These are phyloP conservation scores for Bombus haemorrhoidalis DNA, from an alignment of 1,140 invertebrate genomes.

Conservation along the genomic window DNA sequence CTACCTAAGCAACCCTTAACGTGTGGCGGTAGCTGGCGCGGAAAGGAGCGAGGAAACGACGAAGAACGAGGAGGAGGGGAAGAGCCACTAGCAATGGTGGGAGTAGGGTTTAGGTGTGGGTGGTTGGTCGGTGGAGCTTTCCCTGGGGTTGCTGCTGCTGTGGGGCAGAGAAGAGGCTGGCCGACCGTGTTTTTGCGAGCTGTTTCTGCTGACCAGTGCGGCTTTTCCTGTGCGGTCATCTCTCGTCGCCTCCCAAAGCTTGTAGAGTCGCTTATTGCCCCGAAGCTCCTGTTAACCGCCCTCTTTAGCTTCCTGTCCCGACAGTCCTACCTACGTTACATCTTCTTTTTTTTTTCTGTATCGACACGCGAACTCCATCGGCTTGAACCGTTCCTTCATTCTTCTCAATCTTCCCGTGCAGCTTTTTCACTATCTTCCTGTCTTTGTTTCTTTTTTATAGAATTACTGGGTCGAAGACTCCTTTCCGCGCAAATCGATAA, in stretches of 20 bases:
- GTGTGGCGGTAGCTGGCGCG: slow-evolving; percentile 58
- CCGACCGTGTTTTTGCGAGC: slow-evolving; percentile 77
- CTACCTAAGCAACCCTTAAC: slow-evolving; percentile 71
- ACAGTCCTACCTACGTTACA: slow-evolving; percentile 48
- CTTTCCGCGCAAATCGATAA: not conserved
- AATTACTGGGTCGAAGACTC: not conserved
- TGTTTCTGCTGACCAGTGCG: slow-evolving; percentile 80
- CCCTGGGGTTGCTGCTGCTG: slow-evolving; percentile 62
- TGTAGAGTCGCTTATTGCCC: slow-evolving; percentile 80
- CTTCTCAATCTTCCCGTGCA: not conserved
- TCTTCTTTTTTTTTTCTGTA: slow-evolving; percentile 38
- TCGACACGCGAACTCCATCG: slow-evolving; percentile 20
- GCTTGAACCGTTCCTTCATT: not conserved
- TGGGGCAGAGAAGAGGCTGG: slow-evolving; percentile 65
- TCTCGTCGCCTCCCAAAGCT: slow-evolving; percentile 80
- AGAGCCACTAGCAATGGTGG: slow-evolving; percentile 39
- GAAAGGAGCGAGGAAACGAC: slow-evolving; percentile 59
- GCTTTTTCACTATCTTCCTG: not conserved
- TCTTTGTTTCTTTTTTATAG: not conserved
- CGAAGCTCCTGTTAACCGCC: slow-evolving; percentile 79
- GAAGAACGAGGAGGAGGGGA: slow-evolving; percentile 59
- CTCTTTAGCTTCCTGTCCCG: slow-evolving; percentile 72
- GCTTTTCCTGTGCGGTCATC: slow-evolving; percentile 78
- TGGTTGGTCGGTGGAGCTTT: slow-evolving; percentile 57
- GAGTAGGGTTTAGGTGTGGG: slow-evolving; percentile 44